Evolutionary conservation across 35 echinoderm and acorn worm genomes (phyloP).

Genomic region (Amphiura filiformis): DNA sequence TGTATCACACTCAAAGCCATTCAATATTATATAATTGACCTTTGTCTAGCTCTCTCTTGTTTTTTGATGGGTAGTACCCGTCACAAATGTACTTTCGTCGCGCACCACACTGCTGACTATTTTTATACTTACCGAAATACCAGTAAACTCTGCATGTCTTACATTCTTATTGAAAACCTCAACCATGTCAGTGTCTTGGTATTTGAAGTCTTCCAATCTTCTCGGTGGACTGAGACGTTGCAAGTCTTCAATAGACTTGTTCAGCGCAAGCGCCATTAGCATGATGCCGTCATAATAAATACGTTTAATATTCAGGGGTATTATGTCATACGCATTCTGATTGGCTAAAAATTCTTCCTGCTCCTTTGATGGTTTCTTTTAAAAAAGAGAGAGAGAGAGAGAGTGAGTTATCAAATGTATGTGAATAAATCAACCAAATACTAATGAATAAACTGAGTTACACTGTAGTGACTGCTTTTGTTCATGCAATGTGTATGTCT

Average conservation of each 20-base stretch:
- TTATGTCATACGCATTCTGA: neutral
- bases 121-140: too few relatives aligned
- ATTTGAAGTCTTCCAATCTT: slow-evolving; percentile 17
- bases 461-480: too few relatives aligned
- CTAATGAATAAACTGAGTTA: too few relatives aligned
- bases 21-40: too few relatives aligned
- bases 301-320: neutral
- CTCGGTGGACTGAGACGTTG: neutral
- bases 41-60: too few relatives aligned
- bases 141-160: neutral
- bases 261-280: slow-evolving; percentile 1
- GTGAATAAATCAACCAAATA: too few relatives aligned
- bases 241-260: neutral
- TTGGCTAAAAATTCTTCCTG: neutral
- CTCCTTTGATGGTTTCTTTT: neutral
- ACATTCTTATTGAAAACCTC: neutral
- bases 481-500: too few relatives aligned
- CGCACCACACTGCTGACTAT: too few relatives aligned
- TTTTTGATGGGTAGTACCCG: too few relatives aligned
- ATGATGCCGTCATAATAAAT: slow-evolving; percentile 10
- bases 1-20: too few relatives aligned
- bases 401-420: too few relatives aligned
- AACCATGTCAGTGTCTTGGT: slow-evolving; percentile 15
- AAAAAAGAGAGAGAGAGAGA: neutral
- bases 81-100: too few relatives aligned